phyloP scores from a whole-genome alignment of 1,140 invertebrate species.

The Melitaea cinxia region DNA sequence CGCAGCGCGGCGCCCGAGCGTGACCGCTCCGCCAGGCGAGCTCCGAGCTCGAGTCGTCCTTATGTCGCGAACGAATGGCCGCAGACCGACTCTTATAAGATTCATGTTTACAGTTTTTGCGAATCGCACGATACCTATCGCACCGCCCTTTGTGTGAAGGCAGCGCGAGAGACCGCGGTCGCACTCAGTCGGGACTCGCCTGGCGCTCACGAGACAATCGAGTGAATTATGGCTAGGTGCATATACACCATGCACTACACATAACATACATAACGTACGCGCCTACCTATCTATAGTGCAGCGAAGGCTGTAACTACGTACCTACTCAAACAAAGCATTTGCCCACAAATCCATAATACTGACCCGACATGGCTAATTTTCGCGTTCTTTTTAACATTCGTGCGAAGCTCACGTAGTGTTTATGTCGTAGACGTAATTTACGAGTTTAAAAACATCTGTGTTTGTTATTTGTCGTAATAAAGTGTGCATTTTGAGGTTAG shows the following conservation, averaged over 20 bases:
- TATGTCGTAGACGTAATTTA: slow-evolving; percentile 56
- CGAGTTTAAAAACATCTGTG: slow-evolving; percentile 72
- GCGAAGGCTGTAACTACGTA: slow-evolving; percentile 74
- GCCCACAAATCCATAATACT: slow-evolving; percentile 69
- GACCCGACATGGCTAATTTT: slow-evolving; percentile 49
- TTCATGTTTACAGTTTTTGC: slow-evolving; percentile 78
- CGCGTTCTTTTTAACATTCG: slow-evolving; percentile 62
- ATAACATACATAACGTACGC: slow-evolving; percentile 70
- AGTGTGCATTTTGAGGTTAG: slow-evolving; percentile 78
- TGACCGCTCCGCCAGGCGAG: slow-evolving; percentile 66
- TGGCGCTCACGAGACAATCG: slow-evolving; percentile 60
- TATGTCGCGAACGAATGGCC: slow-evolving; percentile 62
- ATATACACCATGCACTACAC: slow-evolving; percentile 69
- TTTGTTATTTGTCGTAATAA: slow-evolving; percentile 64
- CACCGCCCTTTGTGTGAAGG: slow-evolving; percentile 59
- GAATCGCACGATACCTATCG: slow-evolving; percentile 57
- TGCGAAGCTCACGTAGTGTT: slow-evolving; percentile 44
- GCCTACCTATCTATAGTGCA: slow-evolving; percentile 72
- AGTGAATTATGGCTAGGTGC: slow-evolving; percentile 72
- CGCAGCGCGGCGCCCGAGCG: slow-evolving; percentile 73
- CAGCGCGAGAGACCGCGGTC: slow-evolving; percentile 49
- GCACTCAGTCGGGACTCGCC: slow-evolving; percentile 51
- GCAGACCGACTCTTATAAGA: slow-evolving; percentile 57
- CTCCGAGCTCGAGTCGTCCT: slow-evolving; percentile 50
- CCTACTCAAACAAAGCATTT: slow-evolving; percentile 78